Conservation (phyloP, 2,797 vertebrate genomes). For the Anolis apletophallus region DNA sequence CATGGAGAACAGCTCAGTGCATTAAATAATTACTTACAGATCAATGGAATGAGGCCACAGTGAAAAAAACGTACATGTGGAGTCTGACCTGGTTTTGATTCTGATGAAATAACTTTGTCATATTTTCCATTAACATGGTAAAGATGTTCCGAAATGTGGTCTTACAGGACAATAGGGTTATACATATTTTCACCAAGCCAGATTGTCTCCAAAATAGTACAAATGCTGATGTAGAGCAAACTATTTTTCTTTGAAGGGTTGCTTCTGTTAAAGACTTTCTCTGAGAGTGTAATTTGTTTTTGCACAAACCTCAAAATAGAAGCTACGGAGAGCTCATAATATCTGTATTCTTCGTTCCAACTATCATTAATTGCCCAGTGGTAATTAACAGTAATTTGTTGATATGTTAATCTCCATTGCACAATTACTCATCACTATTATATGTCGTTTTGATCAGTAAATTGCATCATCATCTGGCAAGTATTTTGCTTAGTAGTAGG, state of each 20-base stretch:
- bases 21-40: conserved; percentile 60
- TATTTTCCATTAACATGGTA: conserved; percentile 22
- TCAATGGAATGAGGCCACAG: conserved; percentile 30
- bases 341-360: not conserved
- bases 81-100: conserved; percentile 33
- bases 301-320: not conserved
- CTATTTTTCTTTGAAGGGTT: not conserved
- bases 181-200: no score
- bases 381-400: not conserved
- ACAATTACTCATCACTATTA: not conserved
- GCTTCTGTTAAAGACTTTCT: not conserved
- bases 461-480: not conserved
- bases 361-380: not conserved
- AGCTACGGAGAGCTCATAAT: not conserved
- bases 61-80: not conserved
- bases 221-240: not conserved
- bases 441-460: not conserved
- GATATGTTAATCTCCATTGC: not conserved
- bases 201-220: no score
- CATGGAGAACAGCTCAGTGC: conserved; percentile 38
- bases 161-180: not conserved
- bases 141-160: not conserved
- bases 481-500: not conserved
- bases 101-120: conserved; percentile 26
- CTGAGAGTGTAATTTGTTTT: not conserved